These are phyloP conservation scores for Arctia plantaginis DNA, from an alignment of 2,888 invertebrate species.

Conservation along the genomic window DNA sequence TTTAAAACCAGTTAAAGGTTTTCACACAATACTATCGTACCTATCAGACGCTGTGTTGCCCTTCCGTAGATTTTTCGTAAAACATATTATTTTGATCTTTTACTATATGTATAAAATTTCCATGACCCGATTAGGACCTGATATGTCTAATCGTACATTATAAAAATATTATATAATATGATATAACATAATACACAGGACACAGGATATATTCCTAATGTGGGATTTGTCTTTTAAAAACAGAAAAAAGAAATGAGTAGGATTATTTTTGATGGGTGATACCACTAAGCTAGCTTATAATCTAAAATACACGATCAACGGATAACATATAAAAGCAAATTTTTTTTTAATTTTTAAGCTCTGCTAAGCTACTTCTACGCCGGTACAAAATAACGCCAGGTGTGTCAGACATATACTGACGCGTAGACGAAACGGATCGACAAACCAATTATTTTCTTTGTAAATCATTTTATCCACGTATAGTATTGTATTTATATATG, in stretches of 20 bases:
- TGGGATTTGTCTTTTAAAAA: no score
- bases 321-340: neutral
- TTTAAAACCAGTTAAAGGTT: neutral
- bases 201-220: no score
- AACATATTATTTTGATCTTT: neutral
- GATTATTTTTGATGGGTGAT: no score
- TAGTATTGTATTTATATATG: no score
- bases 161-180: no score
- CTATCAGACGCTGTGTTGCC: no score
- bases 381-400: no score
- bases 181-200: no score
- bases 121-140: neutral
- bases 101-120: neutral
- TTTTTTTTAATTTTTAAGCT: neutral
- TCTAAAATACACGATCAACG: neutral
- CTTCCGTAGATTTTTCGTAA: neutral
- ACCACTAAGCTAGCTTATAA: no score
- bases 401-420: neutral
- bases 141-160: no score
- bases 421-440: neutral
- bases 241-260: no score
- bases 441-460: neutral
- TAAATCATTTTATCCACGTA: no score
- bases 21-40: neutral
- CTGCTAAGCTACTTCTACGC: neutral